These are phyloP conservation scores for Anagyrus pseudococci DNA, from an alignment of 2,888 invertebrate genomes.

Conservation along the genomic window DNA sequence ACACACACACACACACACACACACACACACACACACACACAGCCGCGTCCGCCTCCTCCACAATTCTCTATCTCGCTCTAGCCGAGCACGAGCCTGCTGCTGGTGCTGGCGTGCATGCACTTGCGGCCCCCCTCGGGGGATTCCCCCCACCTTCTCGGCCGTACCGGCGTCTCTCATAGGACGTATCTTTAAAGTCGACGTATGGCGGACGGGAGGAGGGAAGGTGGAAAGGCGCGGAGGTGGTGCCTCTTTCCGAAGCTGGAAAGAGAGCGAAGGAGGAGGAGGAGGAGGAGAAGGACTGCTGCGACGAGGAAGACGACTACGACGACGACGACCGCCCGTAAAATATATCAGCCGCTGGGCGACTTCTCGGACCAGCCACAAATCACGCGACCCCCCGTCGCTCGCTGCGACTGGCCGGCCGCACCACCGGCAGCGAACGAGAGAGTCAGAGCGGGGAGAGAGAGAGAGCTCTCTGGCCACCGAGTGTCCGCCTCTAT, in stretches of 20 bases:
- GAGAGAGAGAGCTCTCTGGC: too few relatives aligned
- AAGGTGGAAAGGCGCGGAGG: constrained; percentile 28
- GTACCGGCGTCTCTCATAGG: constrained; percentile 35
- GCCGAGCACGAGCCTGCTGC: too few relatives aligned
- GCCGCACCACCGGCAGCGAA: constrained; percentile 14
- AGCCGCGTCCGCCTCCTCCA: too few relatives aligned
- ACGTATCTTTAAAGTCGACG: constrained; percentile 40
- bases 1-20: too few relatives aligned
- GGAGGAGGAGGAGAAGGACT: constrained; percentile 42
- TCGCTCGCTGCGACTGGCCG: constrained; percentile 46
- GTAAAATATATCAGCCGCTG: constrained; percentile 63
- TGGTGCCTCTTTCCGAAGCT: constrained; percentile 32
- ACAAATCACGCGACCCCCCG: constrained; percentile 62
- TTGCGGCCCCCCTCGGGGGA: not conserved
- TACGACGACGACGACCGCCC: too few relatives aligned
- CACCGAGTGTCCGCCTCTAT: too few relatives aligned
- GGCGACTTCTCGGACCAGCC: constrained; percentile 60
- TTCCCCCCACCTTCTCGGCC: constrained; percentile 20
- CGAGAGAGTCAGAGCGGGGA: too few relatives aligned
- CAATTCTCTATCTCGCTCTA: too few relatives aligned
- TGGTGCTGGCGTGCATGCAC: too few relatives aligned
- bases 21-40: too few relatives aligned
- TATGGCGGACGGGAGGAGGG: constrained; percentile 28
- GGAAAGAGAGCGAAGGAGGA: constrained; percentile 39
- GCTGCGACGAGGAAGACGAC: too few relatives aligned